Base-by-base conservation (phyloP, 2,113 vertebrate genomes). In the Odobenus rosmarus region DNA sequence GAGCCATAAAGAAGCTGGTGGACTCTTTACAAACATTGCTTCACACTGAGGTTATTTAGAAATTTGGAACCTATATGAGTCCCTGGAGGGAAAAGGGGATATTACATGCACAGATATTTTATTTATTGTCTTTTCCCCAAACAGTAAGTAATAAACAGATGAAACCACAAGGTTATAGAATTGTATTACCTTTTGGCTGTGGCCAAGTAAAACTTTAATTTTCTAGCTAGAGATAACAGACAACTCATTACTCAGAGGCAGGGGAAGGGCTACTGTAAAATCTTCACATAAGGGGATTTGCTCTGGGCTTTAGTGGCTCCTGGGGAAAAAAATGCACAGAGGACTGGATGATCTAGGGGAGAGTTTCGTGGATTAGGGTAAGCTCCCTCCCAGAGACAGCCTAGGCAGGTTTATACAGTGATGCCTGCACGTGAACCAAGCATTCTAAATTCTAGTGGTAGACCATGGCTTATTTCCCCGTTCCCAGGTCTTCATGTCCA, bases 121-220 rank as follows among this genome's bases (percentile, higher is more conserved):
- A 97, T 98, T 98, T 97, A 97, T 97, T 97, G 90, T 97, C 95
- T 96, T 95, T 39, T 96, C 36, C 61, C 69, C 96, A 96, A 94
- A 94, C 62, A 95, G 80, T 97, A 98, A 97, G 95, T 97, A 97
- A 98, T 97, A 98, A 98, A 96, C 91, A 96, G 96, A 97, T 96
- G 92, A 95, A 98, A 94, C 57, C 71, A 87, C 53, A 88, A 90
- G 90, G 92, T 95, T 96, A 97, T 72, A 88, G 95, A 96, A 94
- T 88, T 93, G 49, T 88, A 95, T 97, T 97, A 96, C 76, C 62
- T 97, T 97, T 97, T 69, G 93, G n/a, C 76, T 96, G 81, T 87
- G 93, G 90, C 95, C 92, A 95, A 97, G 82, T 80, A 92, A 92
- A 97, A 95, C 96, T 97, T 97, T 88, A 95, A 96, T 97, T 98